phyloP scores from a whole-genome alignment of 2,888 invertebrate genomes.

The Steinernema hermaphroditum region DNA sequence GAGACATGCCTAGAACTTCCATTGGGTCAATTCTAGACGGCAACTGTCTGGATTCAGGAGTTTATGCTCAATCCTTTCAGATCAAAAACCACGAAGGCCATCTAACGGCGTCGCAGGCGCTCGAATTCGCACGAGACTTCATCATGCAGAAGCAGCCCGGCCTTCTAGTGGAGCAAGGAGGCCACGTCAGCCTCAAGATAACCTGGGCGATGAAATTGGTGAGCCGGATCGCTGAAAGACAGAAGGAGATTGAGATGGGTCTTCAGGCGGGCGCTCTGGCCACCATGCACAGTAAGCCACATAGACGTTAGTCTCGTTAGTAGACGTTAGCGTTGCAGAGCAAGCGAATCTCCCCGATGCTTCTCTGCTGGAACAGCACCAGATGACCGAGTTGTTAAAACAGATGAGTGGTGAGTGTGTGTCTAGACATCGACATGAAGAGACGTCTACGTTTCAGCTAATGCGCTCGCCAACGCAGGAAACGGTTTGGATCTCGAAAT shows the following conservation, averaged over 20 bases:
- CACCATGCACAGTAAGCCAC: not conserved
- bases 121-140: slow-evolving; percentile 67
- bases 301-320: not conserved
- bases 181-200: slow-evolving; percentile 67
- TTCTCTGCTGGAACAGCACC: not conserved
- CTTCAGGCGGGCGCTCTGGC: slow-evolving; percentile 11
- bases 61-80: slow-evolving; percentile 35
- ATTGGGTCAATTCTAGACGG: no score
- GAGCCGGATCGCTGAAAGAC: slow-evolving; percentile 52
- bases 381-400: slow-evolving; percentile 10
- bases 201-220: slow-evolving; percentile 68
- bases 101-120: slow-evolving; percentile 65
- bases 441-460: not conserved
- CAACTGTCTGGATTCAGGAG: no score
- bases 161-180: slow-evolving; percentile 68
- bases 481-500: slow-evolving; percentile 6
- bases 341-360: not conserved
- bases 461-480: slow-evolving; percentile 10
- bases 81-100: slow-evolving; percentile 51
- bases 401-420: slow-evolving; percentile 10
- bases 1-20: no score
- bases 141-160: slow-evolving; percentile 66
- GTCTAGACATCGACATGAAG: not conserved
- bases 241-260: slow-evolving; percentile 30
- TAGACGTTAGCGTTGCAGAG: not conserved